These are phyloP conservation scores for Ostrea denselamellosa DNA, from an alignment of 1,140 invertebrate genomes.

Conservation along the genomic window DNA sequence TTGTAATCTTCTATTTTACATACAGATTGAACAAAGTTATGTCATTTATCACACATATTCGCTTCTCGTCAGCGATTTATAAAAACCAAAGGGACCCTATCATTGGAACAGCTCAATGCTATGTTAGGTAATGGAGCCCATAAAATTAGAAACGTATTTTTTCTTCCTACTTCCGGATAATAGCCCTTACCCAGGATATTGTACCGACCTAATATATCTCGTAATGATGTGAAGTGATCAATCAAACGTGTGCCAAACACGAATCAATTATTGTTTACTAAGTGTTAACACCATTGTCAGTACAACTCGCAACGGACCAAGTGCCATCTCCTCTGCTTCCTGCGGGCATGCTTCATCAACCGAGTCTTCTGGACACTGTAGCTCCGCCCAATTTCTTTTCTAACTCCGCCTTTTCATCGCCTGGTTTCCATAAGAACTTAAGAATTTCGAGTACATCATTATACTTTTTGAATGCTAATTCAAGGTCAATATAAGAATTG, in stretches of 20 bases:
- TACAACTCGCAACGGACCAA: conserved; percentile 36
- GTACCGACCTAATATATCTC: background rate
- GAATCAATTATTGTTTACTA: conserved; percentile 47
- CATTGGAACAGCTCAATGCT: background rate
- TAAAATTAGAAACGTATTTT: background rate
- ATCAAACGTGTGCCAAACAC: conserved; percentile 35
- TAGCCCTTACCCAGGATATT: conserved; percentile 20
- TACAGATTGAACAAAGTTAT: background rate
- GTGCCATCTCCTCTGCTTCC: conserved; percentile 16
- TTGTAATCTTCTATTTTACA: background rate
- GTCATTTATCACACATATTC: conserved; percentile 1
- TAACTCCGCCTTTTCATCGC: conserved; percentile 3
- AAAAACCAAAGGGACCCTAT: background rate
- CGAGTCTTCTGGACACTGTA: background rate
- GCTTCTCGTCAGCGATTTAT: background rate
- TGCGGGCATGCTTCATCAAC: conserved; percentile 10
- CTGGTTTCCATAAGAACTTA: conserved; percentile 24
- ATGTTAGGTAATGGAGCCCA: conserved; percentile 5
- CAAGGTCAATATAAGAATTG: conserved; percentile 35
- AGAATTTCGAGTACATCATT: conserved; percentile 8
- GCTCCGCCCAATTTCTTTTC: conserved; percentile 7
- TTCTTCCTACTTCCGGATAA: conserved; percentile 31
- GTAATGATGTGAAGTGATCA: conserved; percentile 37
- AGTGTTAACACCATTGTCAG: conserved; percentile 46
- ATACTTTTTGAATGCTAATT: conserved; percentile 33